Conservation (phyloP, 92 coral and sea anemone genomes). For the Epizoanthus ramosus region DNA sequence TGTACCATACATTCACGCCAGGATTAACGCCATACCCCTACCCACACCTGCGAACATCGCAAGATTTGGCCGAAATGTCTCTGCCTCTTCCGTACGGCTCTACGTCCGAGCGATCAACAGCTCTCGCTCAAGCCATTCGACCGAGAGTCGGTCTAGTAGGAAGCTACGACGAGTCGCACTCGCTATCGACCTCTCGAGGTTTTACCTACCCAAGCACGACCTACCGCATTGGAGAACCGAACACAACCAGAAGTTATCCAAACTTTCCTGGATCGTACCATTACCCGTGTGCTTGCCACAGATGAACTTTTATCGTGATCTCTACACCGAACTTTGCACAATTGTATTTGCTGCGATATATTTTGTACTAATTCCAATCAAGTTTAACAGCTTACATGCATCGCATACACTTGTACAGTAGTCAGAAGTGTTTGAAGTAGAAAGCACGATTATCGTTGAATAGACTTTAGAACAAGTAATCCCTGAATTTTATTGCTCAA, state of each 20-base stretch:
- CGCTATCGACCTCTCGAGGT: neutral
- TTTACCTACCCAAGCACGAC: conserved; percentile 32
- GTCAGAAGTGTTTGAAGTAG: too few species aligned
- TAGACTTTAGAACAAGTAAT: neutral
- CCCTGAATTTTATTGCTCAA: neutral
- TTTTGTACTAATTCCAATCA: too few species aligned
- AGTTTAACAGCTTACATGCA: too few species aligned
- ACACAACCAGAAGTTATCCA: conserved; percentile 5
- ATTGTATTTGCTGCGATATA: too few species aligned
- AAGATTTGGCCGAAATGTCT: conserved; percentile 52
- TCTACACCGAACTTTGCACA: neutral
- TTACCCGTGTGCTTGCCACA: conserved; percentile 76
- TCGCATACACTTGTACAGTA: too few species aligned
- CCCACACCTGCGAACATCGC: conserved; percentile 54
- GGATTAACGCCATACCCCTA: conserved; percentile 56
- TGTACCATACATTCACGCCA: conserved; percentile 55
- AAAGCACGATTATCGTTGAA: too few species aligned
- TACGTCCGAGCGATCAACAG: conserved; percentile 30
- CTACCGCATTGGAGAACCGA: conserved; percentile 27
- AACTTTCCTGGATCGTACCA: conserved; percentile 46
- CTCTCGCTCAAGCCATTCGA: conserved; percentile 54
- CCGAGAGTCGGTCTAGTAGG: conserved; percentile 37
- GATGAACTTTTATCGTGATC: conserved; percentile 40
- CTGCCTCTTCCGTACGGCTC: conserved; percentile 58
- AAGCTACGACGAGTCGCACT: conserved; percentile 7